Base-by-base conservation (phyloP, 2,888 invertebrate genomes). In the Myopa testacea region DNA sequence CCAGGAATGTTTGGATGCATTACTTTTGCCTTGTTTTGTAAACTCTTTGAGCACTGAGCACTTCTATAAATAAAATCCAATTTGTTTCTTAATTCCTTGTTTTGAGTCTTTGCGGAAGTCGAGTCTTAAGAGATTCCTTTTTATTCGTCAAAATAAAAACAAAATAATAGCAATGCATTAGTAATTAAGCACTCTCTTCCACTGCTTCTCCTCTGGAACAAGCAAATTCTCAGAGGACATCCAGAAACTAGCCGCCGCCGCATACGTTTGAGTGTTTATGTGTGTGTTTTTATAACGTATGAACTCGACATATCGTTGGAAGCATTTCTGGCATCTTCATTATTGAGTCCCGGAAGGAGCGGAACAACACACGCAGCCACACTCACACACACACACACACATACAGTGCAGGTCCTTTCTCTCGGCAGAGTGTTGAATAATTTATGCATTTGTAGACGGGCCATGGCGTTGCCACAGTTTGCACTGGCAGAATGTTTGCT, bases 391-490 rank as follows among this genome's bases (percentile, higher is more conserved):
- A 45, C 45, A 10, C 26, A 50, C 16, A 69, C 38, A 69, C 34
- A 45, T 26, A 50, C 38, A 69, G 10, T 69, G n/a, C 37, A 37
- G 40, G 40, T 60, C 19, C 68, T 69, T 69, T 55, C 68, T 58
- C 45, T 16, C 37, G 34, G 52, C 40, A 60, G 38, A 45, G 60
- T 58, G 68, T 67, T 79, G 80, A 80, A 80, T 80, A 80, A 80
- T 80, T 79, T 80, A 80, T 80, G 78, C 78, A 68, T 79, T 78
- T 55, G 38, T 19, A 58, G 78, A 75, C 50, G 45, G 19, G 34
- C 52, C 62, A 12, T 73, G 78, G 69, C 71, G 71, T 78, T 71
- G 78, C 75, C 75, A 78, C 71, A 75, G 71, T 70, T 71, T 65
- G 71, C 71, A 78, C 55, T 70, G 60, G 40, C 37, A 34, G 65